These are phyloP conservation scores for Amphiprion clarkii DNA, from an alignment of 2,797 vertebrate genomes.

Conservation along the genomic window DNA sequence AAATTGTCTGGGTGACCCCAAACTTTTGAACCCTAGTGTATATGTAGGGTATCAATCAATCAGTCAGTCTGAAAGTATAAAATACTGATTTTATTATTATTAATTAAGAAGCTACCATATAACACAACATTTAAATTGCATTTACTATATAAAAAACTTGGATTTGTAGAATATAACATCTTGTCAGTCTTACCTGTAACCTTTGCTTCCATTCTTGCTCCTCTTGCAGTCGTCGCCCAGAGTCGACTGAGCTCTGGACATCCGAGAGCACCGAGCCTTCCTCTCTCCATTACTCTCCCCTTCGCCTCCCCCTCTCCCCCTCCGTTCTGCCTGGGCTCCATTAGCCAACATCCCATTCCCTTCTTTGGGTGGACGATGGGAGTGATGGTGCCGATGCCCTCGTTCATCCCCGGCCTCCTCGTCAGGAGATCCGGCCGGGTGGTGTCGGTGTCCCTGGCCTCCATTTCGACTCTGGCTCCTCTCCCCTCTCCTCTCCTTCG, in stretches of 20 bases:
- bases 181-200: constrained; percentile 61
- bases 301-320: constrained; percentile 83
- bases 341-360: constrained; percentile 84
- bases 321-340: constrained; percentile 81
- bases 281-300: constrained; percentile 82
- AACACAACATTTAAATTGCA: no score
- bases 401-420: constrained; percentile 80
- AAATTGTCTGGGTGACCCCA: no score
- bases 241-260: constrained; percentile 81
- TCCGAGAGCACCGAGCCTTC: constrained; percentile 84
- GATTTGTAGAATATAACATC: background rate
- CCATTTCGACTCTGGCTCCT: constrained; percentile 69
- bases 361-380: constrained; percentile 85
- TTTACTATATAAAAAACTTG: background rate
- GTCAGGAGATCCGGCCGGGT: constrained; percentile 79
- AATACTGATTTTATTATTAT: no score
- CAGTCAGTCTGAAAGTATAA: no score
- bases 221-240: constrained; percentile 85
- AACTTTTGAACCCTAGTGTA: no score
- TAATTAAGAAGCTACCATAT: no score
- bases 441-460: constrained; percentile 70
- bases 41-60: no score
- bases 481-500: constrained; percentile 75
- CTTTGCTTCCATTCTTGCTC: constrained; percentile 78
- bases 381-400: constrained; percentile 82